Evolutionary conservation across 2,797 vertebrate genomes (phyloP), one percentile per base, ranked within the genome.

Genomic region (Buphagus erythrorhynchus): DNA sequence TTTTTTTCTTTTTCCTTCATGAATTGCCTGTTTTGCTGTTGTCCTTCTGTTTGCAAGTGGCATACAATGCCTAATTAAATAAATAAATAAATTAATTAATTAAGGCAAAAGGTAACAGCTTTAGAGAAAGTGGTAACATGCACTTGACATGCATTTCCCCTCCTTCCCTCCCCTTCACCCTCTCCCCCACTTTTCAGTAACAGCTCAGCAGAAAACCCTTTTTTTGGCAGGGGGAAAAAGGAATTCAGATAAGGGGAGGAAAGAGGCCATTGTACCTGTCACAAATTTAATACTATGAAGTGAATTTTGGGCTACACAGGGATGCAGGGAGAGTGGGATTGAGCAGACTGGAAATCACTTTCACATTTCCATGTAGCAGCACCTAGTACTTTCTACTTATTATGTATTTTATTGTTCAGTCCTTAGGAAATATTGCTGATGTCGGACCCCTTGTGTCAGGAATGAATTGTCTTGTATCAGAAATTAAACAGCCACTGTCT

Each of bases 1-100:
- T 10, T 10, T 10, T 5, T 5, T 10, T 22, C 6, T 17, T 15
- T 9, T 5, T 5, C 0, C 0, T 10, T 29, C 5, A 0, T 28
- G 26, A 43, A 13, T n/a, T 31, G 3, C 6, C 9, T 42, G 2
- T 46, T 33, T 82, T 33, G 19, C 3, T 57, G 5, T 54, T 46
- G 3, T 8, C 13, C 7, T 51, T 55, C 11, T 36, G 22, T 87
- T 85, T 40, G 4, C 16, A 35, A 72, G 21, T 35, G 13, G 11
- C 17, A 21, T 1, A 31, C 3, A 22, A 26, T 49, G 6, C 16
- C 38, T 9, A 8, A 24, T 54, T 54, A 12, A 31, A n/a, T n/a
- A n/a, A n/a, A n/a, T n/a, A n/a, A n/a, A n/a, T 22, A 2, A 11
- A 38, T n/a, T 38, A 26, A 10, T 9, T 21, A 6, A 22, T 22